Percentiles rank a stretch among this genome's conserved stretches.
phyloP scores from a whole-genome alignment of 2,113 vertebrate genomes.

The Mirounga angustirostris region DNA sequence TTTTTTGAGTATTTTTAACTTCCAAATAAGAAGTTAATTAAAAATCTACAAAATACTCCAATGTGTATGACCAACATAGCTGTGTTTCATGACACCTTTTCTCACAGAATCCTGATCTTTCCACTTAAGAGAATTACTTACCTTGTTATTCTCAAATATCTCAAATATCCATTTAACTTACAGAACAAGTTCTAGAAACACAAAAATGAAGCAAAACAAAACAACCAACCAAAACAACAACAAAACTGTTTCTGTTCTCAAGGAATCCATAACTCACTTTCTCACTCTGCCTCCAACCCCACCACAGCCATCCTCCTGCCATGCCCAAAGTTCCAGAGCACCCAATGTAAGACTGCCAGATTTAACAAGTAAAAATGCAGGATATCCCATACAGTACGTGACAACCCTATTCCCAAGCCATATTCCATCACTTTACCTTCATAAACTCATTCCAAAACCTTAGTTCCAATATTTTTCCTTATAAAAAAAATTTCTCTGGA shows the following conservation, averaged over 20 bases:
- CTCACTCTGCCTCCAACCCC: neutral
- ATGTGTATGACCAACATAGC: neutral
- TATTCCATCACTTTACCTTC: neutral
- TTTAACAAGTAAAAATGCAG: neutral
- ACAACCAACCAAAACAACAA: neutral
- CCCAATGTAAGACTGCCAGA: neutral
- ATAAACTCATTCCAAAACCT: neutral
- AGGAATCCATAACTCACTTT: neutral
- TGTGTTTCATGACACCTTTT: neutral
- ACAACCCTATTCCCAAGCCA: neutral
- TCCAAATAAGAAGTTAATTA: constrained; percentile 50
- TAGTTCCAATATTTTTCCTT: neutral
- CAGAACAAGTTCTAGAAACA: neutral
- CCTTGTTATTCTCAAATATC: neutral
- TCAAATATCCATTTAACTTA: constrained; percentile 51
- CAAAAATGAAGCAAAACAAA: constrained; percentile 41
- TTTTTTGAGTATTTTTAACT: neutral
- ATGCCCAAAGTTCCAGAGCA: neutral
- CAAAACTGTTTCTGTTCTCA: neutral
- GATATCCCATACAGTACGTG: neutral
- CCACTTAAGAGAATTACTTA: neutral
- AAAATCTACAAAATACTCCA: constrained; percentile 31
- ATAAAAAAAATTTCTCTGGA: neutral
- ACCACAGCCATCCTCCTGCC: neutral
- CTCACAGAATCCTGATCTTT: neutral